These are phyloP conservation scores for Callithrix jacchus DNA, from an alignment of 2,113 vertebrate species.

Conservation along the genomic window DNA sequence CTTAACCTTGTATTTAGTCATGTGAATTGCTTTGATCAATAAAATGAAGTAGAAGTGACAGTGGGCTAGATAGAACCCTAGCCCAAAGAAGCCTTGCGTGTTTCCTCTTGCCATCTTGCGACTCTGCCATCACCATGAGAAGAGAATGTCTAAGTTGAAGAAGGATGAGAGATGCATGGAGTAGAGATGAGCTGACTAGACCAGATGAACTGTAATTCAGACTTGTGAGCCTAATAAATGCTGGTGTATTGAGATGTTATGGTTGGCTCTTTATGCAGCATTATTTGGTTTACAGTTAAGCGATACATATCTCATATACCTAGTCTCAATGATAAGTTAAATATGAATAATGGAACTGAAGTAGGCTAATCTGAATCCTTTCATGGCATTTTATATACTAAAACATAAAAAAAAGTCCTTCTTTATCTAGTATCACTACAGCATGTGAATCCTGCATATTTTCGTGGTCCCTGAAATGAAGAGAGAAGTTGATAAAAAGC, in stretches of 20 bases:
- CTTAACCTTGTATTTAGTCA: background rate
- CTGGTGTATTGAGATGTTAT: background rate
- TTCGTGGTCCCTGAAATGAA: background rate
- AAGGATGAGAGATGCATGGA: background rate
- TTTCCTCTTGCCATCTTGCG: background rate
- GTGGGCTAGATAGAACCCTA: background rate
- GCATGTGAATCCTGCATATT: background rate
- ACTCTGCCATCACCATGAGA: background rate
- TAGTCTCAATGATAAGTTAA: background rate
- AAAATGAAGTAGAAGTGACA: background rate
- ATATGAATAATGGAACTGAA: background rate
- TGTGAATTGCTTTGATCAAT: background rate
- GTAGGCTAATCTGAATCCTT: background rate
- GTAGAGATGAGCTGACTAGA: background rate
- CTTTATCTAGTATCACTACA: background rate
- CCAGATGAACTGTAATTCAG: background rate
- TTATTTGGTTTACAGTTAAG: background rate
- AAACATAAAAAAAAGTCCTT: background rate
- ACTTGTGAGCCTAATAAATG: background rate
- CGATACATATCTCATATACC: background rate
- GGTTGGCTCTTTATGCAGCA: background rate
- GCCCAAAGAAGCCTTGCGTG: accelerated
- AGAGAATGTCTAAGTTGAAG: background rate
- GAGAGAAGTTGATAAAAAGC: background rate
- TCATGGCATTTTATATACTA: background rate